phyloP scores from a whole-genome alignment of 1,140 invertebrate species.

The Sminthurides bifidus region DNA sequence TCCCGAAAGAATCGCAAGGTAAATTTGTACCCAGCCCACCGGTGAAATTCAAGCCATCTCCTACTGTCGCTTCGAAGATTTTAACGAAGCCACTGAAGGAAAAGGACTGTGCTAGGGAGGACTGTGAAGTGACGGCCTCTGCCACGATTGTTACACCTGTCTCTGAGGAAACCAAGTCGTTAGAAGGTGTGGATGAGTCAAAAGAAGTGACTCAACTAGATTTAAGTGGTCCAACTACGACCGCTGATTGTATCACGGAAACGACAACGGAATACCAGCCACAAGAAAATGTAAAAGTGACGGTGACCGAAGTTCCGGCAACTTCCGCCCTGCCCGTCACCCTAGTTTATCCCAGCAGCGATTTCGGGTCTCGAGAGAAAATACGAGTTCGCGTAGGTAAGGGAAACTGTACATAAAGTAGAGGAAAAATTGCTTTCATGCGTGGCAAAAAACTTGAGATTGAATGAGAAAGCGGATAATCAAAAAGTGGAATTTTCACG shows the following conservation, averaged over 20 bases:
- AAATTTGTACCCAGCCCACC: too few species aligned
- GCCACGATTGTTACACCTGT: background rate
- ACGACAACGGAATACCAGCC: background rate
- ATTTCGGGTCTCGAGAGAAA: slow-evolving; percentile 4
- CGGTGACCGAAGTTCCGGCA: background rate
- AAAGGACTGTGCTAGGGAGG: background rate
- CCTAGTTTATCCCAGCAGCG: background rate
- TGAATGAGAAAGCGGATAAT: background rate
- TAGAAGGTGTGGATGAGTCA: background rate
- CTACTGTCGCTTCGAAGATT: too few species aligned
- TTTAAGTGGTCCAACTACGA: slow-evolving; percentile 13
- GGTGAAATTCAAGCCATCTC: too few species aligned
- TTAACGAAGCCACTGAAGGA: background rate
- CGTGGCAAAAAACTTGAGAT: background rate
- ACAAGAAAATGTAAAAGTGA: background rate
- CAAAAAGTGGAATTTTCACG: background rate
- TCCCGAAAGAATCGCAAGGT: too few species aligned
- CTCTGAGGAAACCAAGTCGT: background rate
- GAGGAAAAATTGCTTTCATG: slow-evolving; percentile 6
- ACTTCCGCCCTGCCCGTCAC: background rate
- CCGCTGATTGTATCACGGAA: slow-evolving; percentile 21
- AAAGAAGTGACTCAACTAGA: slow-evolving; percentile 3
- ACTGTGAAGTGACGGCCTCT: background rate
- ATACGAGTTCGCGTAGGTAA: slow-evolving; percentile 9
- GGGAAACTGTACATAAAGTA: background rate